Percentiles rank a stretch among this genome's conserved stretches.
Evolutionary conservation across 2,797 vertebrate genomes (phyloP).

Genomic region (Sciurus vulgaris): DNA sequence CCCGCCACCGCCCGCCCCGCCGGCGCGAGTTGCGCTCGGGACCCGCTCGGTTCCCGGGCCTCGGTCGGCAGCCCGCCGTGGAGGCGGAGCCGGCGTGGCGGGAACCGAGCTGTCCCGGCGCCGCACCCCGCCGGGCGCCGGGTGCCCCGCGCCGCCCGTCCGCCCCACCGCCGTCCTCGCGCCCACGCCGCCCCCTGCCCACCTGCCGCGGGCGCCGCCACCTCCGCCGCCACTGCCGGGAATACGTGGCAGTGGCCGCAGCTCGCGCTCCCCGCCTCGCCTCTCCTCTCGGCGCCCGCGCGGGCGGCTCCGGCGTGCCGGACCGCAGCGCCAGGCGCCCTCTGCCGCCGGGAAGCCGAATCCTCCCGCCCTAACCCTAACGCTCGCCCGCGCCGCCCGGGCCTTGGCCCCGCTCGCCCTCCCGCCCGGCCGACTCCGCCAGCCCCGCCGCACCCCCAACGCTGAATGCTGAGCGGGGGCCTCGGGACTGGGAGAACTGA

Average conservation of each 20-base stretch:
- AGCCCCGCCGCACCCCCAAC: too few relatives aligned
- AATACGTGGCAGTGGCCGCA: constrained; percentile 80
- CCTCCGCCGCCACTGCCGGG: constrained; percentile 67
- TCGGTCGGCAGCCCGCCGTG: neutral
- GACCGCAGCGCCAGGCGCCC: constrained; percentile 85
- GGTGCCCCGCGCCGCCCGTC: neutral
- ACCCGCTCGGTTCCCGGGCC: constrained; percentile 61
- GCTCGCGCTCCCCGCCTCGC: constrained; percentile 64
- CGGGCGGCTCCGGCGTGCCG: constrained; percentile 82
- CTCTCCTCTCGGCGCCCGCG: constrained; percentile 74
- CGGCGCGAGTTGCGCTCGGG: constrained; percentile 71
- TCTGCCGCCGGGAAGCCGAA: constrained; percentile 85
- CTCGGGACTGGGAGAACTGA: neutral
- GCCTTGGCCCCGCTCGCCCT: too few relatives aligned
- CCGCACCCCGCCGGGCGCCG: neutral
- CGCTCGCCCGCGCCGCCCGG: neutral
- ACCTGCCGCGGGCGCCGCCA: neutral
- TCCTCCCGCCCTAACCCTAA: constrained; percentile 76
- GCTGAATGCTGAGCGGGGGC: neutral
- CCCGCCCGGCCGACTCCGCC: fast-evolving
- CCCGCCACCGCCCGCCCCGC: constrained; percentile 16
- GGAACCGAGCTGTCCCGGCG: neutral
- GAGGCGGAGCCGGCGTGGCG: constrained; percentile 47
- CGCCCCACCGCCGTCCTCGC: constrained; percentile 27
- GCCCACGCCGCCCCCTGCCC: constrained; percentile 58